A percentile compares a stretch with the other conserved stretches of the same genome.
Conservation (phyloP, 2,113 vertebrate genomes). For the Ageneiosus marmoratus region DNA sequence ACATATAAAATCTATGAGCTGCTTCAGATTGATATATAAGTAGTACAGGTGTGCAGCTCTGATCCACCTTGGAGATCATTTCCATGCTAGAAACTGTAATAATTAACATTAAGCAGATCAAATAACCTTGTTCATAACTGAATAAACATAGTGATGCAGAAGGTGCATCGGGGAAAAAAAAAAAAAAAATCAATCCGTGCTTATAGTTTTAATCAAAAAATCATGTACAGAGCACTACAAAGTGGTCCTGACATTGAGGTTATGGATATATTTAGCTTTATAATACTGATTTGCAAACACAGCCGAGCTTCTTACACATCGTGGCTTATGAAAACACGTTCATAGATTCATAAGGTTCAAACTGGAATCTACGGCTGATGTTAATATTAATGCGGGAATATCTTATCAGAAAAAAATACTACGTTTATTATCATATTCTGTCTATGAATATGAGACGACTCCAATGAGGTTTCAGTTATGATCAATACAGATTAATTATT, state of each 20-base stretch:
- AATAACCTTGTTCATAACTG: not conserved
- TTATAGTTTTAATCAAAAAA: not conserved
- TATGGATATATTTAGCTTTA: not conserved
- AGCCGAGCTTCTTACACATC: not conserved
- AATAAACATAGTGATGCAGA: not conserved
- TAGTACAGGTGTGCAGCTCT: not conserved
- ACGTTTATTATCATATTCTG: not conserved
- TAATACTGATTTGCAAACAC: not conserved
- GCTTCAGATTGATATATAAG: not conserved
- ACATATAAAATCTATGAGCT: not conserved
- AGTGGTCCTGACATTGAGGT: slow-evolving; percentile 2
- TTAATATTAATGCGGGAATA: not conserved
- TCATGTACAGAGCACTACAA: not conserved
- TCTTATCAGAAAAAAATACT: not conserved
- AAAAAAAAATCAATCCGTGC: not conserved
- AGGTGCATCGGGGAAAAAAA: no score
- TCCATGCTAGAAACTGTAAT: not conserved
- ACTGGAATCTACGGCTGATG: not conserved
- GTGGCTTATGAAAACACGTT: not conserved
- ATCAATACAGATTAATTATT: not conserved
- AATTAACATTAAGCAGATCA: not conserved
- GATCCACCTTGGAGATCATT: not conserved
- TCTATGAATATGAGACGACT: no score
- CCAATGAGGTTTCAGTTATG: not conserved
- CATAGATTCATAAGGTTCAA: no score